phyloP scores from a whole-genome alignment of 2,113 vertebrate genomes.

The Osmerus mordax region DNA sequence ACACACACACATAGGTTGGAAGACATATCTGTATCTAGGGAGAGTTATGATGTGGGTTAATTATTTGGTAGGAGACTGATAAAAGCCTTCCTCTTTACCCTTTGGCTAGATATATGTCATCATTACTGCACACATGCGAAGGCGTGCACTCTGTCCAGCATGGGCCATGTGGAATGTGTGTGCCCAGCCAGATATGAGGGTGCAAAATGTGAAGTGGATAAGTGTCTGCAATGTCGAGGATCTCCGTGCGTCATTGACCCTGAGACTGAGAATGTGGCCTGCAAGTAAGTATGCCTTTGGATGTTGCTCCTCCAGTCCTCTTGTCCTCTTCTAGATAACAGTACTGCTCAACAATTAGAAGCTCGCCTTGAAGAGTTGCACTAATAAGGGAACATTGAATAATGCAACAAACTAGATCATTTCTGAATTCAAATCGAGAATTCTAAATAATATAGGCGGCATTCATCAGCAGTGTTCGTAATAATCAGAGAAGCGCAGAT shows the following conservation, averaged over 20 bases:
- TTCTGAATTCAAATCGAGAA: no score
- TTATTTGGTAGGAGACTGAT: not conserved
- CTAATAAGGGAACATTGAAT: no score
- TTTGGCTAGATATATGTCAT: conserved; percentile 77
- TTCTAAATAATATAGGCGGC: no score
- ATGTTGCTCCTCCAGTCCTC: not conserved
- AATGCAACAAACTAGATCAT: no score
- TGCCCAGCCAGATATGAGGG: conserved; percentile 80
- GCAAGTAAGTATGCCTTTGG: conserved; percentile 78
- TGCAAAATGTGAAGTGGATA: conserved; percentile 80
- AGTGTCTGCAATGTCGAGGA: conserved; percentile 76
- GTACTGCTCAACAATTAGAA: not conserved
- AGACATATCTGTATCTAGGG: not conserved
- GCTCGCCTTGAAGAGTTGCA: no score
- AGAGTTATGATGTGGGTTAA: no score
- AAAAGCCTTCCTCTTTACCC: not conserved
- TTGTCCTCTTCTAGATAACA: not conserved
- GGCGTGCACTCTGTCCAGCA: conserved; percentile 73
- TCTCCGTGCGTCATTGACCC: conserved; percentile 76
- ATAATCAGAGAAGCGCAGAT: no score
- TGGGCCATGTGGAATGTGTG: conserved; percentile 78
- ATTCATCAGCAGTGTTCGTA: no score
- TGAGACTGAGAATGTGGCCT: conserved; percentile 71
- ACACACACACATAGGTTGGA: not conserved
- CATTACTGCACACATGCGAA: conserved; percentile 84